Base-by-base conservation (phyloP, 2,113 vertebrate genomes). In the Halcyon malimbica region DNA sequence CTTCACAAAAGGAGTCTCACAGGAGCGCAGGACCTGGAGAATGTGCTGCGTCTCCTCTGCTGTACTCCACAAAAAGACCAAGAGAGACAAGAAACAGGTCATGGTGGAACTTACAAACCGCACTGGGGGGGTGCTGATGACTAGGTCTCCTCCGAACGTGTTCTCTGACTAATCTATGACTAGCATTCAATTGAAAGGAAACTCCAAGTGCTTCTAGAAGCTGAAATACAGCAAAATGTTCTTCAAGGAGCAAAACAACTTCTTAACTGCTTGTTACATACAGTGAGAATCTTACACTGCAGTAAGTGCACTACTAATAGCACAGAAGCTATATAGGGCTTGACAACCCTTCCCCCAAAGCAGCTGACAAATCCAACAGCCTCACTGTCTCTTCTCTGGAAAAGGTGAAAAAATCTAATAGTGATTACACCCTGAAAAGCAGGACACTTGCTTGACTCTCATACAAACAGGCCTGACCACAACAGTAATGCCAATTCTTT, bases 11-110 rank as follows among this genome's bases (percentile, higher is more conserved):
- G 91, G 83, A 57, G 70, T 85, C 50, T 85, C 96, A 35, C 0
- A 16, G n/a, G 93, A 97, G 39, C 4, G 6, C 62, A 97, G 88
- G 29, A 96, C 64, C 53, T n/a, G 33, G 41, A 97, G 75, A 54
- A 95, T 3, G 5, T 12, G 54, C 29, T 73, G 54, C 4, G 80
- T 89, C 23, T 97, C 93, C 56, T 95, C 90, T 54, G 42, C 97
- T 97, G 83, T 63, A 39, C 54, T 62, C 81, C 8, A 51, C 48
- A 62, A 88, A 48, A 42, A 77, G 37, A 74, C 9, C 35, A 25
- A 48, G 44, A 79, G 59, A 89, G 50, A 90, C 24, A 93, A 92
- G 15, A 63, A 46, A 16, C 26, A 70, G 44, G 69, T 96, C 37
- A 68, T 0, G 3, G 20, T 25, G 42, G 28, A 31, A 42, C 76